These are phyloP conservation scores for Drosophila sulfurigaster DNA, from an alignment of 1,140 invertebrate genomes.

Conservation along the genomic window DNA sequence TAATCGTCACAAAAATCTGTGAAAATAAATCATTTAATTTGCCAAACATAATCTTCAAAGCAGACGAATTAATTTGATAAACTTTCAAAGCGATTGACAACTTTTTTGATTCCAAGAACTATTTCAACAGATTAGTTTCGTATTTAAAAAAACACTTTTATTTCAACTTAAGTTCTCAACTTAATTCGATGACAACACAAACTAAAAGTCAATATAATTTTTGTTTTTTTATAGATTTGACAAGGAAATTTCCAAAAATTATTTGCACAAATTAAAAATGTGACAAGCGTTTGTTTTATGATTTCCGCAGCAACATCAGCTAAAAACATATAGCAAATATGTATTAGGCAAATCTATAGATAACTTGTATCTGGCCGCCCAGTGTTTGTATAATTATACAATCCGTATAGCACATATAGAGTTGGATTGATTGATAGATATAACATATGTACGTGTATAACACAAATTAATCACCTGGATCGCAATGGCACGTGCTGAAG, in stretches of 20 bases:
- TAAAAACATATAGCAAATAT: conserved; percentile 2
- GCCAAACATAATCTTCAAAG: background rate
- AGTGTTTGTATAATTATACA: background rate
- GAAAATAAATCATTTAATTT: background rate
- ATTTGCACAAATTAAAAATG: conserved; percentile 37
- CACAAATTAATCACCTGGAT: conserved; percentile 78
- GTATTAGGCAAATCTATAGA: conserved; percentile 5
- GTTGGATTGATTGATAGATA: conserved; percentile 2
- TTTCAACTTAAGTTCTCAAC: conserved; percentile 1
- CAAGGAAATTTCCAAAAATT: conserved; percentile 18
- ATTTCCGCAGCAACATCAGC: conserved; percentile 19
- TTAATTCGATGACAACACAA: conserved; percentile 15
- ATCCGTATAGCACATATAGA: background rate
- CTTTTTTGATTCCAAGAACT: background rate
- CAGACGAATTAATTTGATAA: background rate
- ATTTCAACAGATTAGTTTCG: conserved; percentile 4
- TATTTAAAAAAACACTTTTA: conserved; percentile 6
- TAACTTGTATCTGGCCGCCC: background rate
- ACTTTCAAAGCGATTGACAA: background rate
- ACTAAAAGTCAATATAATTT: conserved; percentile 8
- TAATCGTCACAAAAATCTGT: background rate
- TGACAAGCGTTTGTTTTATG: conserved; percentile 29
- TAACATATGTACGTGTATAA: background rate
- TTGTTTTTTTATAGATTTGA: conserved; percentile 5
- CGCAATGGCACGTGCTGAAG: conserved; percentile 84